Evolutionary conservation across 2,888 invertebrate genomes (phyloP), one percentile per base, ranked within the genome.

Genomic region (Coelogynopora nodosa): DNA sequence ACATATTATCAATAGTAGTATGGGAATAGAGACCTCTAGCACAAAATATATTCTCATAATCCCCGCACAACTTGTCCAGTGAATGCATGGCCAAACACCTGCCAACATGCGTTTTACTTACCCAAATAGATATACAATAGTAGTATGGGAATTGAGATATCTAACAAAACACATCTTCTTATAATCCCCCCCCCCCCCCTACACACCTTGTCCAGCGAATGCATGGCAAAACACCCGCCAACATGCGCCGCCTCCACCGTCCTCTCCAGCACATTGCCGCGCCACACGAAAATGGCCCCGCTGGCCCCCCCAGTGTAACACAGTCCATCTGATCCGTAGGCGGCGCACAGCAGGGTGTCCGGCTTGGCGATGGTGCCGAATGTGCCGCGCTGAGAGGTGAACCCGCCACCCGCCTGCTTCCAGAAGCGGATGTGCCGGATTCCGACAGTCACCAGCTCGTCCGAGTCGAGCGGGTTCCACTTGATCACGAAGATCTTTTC

Each of bases 391-490:
- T 90, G 90, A 2, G 91, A 91, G 0, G 92, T 92, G 88, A 93
- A 92, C 5, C 92, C 92, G 67, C 92, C 92, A 86, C 91, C 92
- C 88, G 92, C 90, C 87, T 92, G 92, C 31, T 89, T 90, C 92
- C 92, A 92, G 89, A 92, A 92, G 89, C 92, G 92, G 89, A 92
- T 91, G 89, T 92, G 92, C 88, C 92, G 92, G n/a, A 91, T 90
- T 10, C 92, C 92, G 49, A 91, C 92, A 29, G 92, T 91, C n/a
- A 92, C 90, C 31, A 92, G 89, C 86, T 90, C 90, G 88, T 89
- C 90, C 31, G 87, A 83, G 86, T 91, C 91, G 87, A 90, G 89
- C 0, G 92, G 92, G 89, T 92, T 92, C 92, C 92, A 92, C 88
- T 91, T 91, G 86, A 92, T 90, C 18, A 91, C 91, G 90, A 92